Evolutionary conservation across 1,140 invertebrate species (phyloP), one percentile per base, ranked within the genome.

Genomic region (Latrodectus geometricus): DNA sequence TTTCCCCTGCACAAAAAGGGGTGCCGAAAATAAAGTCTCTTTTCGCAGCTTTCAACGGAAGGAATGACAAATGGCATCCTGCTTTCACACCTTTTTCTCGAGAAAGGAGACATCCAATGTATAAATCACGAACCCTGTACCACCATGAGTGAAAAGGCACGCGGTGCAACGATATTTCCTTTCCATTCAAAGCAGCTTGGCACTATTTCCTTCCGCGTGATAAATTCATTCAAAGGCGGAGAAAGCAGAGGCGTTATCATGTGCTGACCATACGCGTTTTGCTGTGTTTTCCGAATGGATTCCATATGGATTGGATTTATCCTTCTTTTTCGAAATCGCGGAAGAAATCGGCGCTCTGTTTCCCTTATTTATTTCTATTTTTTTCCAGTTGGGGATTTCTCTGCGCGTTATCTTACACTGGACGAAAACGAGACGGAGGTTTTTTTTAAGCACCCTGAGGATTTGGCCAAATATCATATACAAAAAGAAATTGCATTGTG

Each of bases 201-300:
- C n/a, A 77, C 75, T 77, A 23, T 65, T 77, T 77, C 75, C 75
- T 77, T 77, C 75, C 75, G 56, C 56, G 56, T 54, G 11, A 77
- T 77, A 77, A 77, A 77, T 52, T 77, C 75, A 52, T 17, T 49
- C 17, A 17, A 48, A 17, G 72, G 15, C 48, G 49, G 54, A 48
- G 35, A 52, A 17, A 35, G 7, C 15, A 15, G 75, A 35, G 52
- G 75, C 21, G 52, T 61, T 77, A 77, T 77, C 75, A 77, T 61
- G 11, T 65, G 75, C 15, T 21, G 54, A n/a, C 75, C 75, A 77
- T 65, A 52, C 56, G 35, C 17, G 21, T 48, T 15, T 35, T 14
- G 35, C 35, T 74, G n/a, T 11, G 8, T 74, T 74, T 9, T 9
- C n/a, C 35, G 17, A 74, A 61, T 61, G 54, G 11, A 61, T 61